phyloP scores from a whole-genome alignment of 2,797 vertebrate genomes.

The Scyliorhinus canicula region DNA sequence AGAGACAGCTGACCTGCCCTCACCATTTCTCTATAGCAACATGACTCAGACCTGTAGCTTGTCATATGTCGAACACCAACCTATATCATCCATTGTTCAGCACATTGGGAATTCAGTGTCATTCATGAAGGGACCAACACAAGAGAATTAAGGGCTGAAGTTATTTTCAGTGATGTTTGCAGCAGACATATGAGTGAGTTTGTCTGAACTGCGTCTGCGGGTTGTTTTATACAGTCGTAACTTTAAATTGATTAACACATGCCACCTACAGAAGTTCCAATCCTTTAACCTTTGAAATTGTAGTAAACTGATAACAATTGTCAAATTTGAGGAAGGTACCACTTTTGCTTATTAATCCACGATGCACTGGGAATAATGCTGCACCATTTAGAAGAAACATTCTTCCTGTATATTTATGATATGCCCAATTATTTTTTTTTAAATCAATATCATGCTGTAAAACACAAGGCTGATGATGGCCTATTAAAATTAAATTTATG shows the following conservation, averaged over 20 bases:
- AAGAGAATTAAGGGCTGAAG: background rate
- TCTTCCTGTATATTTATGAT: background rate
- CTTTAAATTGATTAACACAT: background rate
- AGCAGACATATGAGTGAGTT: background rate
- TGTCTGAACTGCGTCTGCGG: background rate
- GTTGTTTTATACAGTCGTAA: background rate
- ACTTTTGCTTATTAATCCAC: background rate
- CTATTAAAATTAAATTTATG: background rate
- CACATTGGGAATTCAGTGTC: background rate
- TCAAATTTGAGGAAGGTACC: background rate
- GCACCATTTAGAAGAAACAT: background rate
- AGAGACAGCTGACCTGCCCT: conserved; percentile 14
- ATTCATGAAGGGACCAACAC: background rate
- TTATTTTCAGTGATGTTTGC: background rate
- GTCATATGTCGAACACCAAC: background rate
- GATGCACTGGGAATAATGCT: background rate
- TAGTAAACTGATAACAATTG: background rate
- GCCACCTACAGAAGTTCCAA: background rate
- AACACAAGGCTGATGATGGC: background rate
- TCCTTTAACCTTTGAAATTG: background rate
- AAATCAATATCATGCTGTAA: background rate
- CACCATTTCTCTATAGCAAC: background rate
- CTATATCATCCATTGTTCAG: background rate
- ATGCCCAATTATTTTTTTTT: background rate
- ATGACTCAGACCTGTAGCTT: conserved; percentile 1